These are phyloP conservation scores for Kryptolebias marmoratus DNA, from an alignment of 2,113 vertebrate species.

Conservation along the genomic window DNA sequence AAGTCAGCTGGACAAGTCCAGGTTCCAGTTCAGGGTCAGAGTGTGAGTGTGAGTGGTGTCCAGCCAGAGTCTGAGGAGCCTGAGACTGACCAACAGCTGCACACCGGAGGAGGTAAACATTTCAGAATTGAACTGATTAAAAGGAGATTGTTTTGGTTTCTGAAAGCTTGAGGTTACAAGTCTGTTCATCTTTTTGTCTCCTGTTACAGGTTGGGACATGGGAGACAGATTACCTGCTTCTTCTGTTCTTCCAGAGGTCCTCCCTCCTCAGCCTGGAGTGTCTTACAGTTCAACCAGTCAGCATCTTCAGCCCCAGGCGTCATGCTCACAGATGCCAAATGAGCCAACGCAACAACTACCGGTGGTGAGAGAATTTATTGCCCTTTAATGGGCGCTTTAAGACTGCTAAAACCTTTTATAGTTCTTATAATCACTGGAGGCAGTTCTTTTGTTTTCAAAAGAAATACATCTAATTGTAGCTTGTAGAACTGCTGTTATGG, in stretches of 20 bases:
- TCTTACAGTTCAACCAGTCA: slow-evolving; percentile 62
- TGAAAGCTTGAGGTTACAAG: neutral
- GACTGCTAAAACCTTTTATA: neutral
- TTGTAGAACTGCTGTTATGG: neutral
- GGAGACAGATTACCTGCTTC: slow-evolving; percentile 57
- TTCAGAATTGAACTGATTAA: neutral
- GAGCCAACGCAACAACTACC: slow-evolving; percentile 62
- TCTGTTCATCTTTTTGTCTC: neutral
- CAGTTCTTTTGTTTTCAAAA: neutral
- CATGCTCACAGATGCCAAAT: slow-evolving; percentile 55
- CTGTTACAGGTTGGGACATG: slow-evolving; percentile 42
- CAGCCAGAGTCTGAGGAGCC: slow-evolving; percentile 86
- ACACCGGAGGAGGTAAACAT: slow-evolving; percentile 81
- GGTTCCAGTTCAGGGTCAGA: slow-evolving; percentile 53
- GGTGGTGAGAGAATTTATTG: slow-evolving; percentile 47
- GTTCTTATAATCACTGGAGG: neutral
- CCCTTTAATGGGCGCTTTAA: neutral
- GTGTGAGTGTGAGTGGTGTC: slow-evolving; percentile 27
- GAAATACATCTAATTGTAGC: neutral
- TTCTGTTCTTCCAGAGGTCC: slow-evolving; percentile 54
- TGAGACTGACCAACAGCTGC: slow-evolving; percentile 85
- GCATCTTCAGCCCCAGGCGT: slow-evolving; percentile 65
- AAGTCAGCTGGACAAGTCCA: slow-evolving; percentile 54
- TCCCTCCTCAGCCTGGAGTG: slow-evolving; percentile 56
- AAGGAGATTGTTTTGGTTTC: neutral